Percentiles rank a stretch among this genome's conserved stretches.
These are phyloP conservation scores for Neoitamus cyanurus DNA, from an alignment of 2,888 invertebrate species.

Conservation along the genomic window DNA sequence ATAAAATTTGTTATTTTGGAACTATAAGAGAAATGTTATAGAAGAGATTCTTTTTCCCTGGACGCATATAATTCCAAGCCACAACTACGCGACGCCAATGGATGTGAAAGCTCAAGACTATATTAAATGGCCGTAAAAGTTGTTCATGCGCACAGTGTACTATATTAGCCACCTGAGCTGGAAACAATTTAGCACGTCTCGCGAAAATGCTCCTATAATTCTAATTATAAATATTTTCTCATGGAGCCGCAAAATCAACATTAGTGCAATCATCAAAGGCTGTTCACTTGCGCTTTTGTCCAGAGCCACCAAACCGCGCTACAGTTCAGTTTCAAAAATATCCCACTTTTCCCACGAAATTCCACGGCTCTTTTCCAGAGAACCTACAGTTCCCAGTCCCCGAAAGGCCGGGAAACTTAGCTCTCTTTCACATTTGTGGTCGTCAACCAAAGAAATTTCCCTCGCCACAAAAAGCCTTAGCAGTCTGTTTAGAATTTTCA, in stretches of 20 bases:
- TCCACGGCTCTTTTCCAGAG: background rate
- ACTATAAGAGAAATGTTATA: too few relatives aligned
- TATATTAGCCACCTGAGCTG: background rate
- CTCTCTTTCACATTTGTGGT: background rate
- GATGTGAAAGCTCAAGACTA: background rate
- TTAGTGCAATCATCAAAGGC: background rate
- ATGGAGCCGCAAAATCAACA: background rate
- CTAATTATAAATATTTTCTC: background rate
- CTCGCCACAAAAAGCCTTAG: constrained; percentile 2
- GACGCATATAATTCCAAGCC: background rate
- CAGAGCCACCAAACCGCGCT: background rate
- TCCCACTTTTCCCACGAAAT: background rate
- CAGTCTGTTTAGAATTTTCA: constrained; percentile 44
- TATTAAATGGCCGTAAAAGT: background rate
- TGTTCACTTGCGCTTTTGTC: background rate
- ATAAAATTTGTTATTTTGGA: too few relatives aligned
- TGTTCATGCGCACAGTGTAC: background rate
- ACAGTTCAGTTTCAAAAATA: background rate
- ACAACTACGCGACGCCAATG: background rate
- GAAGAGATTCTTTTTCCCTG: background rate
- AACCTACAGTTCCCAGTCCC: background rate
- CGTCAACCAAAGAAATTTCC: constrained; percentile 17
- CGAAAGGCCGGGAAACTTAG: constrained; percentile 6
- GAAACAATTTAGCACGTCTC: background rate
- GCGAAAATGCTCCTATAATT: background rate